These are phyloP conservation scores for Hyles lineata DNA, from an alignment of 2,888 invertebrate species.

Conservation along the genomic window DNA sequence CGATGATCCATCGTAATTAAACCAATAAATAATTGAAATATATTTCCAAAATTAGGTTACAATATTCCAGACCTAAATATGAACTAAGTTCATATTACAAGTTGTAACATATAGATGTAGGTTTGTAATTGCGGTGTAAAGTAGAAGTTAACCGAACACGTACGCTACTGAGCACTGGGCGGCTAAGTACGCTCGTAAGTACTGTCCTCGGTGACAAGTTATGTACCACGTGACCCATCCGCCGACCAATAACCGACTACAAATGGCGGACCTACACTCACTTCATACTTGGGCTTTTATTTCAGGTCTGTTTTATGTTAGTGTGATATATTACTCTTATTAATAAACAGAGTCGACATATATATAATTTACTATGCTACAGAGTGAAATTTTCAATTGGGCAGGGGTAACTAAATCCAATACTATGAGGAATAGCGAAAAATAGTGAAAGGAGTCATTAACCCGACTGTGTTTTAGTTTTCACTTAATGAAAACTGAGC, in stretches of 20 bases:
- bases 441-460: too few species aligned
- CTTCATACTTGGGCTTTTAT: background rate
- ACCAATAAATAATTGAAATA: too few species aligned
- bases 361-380: background rate
- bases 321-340: too few species aligned
- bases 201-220: conserved; percentile 27
- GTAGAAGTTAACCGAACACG: conserved; percentile 27
- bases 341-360: too few species aligned
- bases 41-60: too few species aligned
- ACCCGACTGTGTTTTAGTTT: too few species aligned
- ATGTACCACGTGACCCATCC: conserved; percentile 23
- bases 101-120: background rate
- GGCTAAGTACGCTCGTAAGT: conserved; percentile 16
- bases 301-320: too few species aligned
- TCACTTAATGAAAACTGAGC: too few species aligned
- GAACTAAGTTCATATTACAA: background rate
- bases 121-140: background rate
- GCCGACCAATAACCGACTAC: conserved; percentile 1
- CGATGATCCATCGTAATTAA: too few species aligned
- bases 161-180: conserved; percentile 14
- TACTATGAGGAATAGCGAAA: too few species aligned
- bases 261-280: background rate
- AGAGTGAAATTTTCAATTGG: too few species aligned
- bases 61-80: background rate
- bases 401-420: too few species aligned